Base-by-base conservation (phyloP, 2,888 invertebrate genomes). In the Diloba caeruleocephala region DNA sequence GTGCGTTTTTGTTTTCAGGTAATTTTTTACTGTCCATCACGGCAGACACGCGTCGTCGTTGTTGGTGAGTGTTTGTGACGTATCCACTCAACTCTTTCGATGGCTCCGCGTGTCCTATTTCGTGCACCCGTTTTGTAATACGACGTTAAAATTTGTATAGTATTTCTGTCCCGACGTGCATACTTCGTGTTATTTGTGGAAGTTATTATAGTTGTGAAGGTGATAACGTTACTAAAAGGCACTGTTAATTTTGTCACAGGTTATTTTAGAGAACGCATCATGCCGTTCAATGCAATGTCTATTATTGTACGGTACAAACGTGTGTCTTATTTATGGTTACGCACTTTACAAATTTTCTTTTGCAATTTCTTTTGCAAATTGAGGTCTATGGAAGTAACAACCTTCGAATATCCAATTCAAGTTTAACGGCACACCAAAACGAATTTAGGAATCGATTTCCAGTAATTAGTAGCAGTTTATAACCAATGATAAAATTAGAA, bases 201-300 rank as follows among this genome's bases (percentile, higher is more conserved):
- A 74, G 81, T 87, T 89, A 90, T 89, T 89, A 86, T 82, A 82
- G 80, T 79, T 51, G 79, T 81, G 92, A 92, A 92, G 92, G 91
- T 90, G 86, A 90, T 88, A 87, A 81, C 79, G 81, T 85, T 83
- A 81, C 67, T 72, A 85, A 84, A 77, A 76, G 82, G 81, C 46
- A 64, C 76, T 78, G 85, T 87, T 92, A 91, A 86, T 84, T 88
- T 86, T 85, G 88, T 89, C 88, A 75, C 82, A 60, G 70, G 78
- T 79, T 90, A 92, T 90, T 92, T 90, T 87, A 53, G 81, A 83
- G 78, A 81, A 78, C 82, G 73, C 79, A 80, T 80, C 78, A 77
- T 78, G 71, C 61, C 74, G 78, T 82, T 89, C 90, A 89, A 87
- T 90, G 90, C 87, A 85, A 86, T 58, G 61, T 68, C 80, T 72